phyloP scores from a whole-genome alignment of 1,140 invertebrate species.

The Drosophila oshimai region DNA sequence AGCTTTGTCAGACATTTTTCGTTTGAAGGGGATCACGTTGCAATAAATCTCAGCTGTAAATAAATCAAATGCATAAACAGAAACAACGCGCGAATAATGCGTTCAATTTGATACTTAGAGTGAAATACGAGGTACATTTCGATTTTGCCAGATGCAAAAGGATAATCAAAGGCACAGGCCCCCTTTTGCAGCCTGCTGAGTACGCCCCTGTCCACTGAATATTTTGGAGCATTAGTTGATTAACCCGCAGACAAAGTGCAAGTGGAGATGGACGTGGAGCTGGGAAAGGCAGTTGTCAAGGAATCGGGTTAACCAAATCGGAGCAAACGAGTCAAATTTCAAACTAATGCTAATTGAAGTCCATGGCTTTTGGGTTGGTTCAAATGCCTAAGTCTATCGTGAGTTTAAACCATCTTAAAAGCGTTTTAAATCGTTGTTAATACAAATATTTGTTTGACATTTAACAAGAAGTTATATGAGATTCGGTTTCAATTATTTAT shows the following conservation, averaged over 20 bases:
- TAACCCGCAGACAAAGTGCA: no score
- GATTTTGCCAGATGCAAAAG: not conserved
- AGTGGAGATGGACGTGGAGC: not conserved
- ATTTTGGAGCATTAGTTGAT: constrained; percentile 1
- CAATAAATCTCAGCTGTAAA: not conserved
- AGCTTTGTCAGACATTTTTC: not conserved
- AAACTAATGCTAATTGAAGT: constrained; percentile 35
- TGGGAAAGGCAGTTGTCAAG: not conserved
- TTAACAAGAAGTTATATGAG: no score
- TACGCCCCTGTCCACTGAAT: not conserved
- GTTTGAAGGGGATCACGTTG: not conserved
- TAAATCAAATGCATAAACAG: not conserved
- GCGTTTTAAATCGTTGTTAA: not conserved
- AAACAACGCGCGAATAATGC: not conserved
- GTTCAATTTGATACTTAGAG: not conserved
- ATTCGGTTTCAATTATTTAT: no score
- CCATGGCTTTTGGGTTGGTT: constrained; percentile 15
- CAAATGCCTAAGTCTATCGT: not conserved
- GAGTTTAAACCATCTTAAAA: not conserved
- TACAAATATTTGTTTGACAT: no score
- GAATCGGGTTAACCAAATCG: not conserved
- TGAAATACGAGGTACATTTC: constrained; percentile 2
- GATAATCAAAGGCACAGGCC: not conserved
- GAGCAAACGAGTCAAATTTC: not conserved
- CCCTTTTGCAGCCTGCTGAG: not conserved